phyloP scores from a whole-genome alignment of 2,113 vertebrate genomes.

The Fregata magnificens region DNA sequence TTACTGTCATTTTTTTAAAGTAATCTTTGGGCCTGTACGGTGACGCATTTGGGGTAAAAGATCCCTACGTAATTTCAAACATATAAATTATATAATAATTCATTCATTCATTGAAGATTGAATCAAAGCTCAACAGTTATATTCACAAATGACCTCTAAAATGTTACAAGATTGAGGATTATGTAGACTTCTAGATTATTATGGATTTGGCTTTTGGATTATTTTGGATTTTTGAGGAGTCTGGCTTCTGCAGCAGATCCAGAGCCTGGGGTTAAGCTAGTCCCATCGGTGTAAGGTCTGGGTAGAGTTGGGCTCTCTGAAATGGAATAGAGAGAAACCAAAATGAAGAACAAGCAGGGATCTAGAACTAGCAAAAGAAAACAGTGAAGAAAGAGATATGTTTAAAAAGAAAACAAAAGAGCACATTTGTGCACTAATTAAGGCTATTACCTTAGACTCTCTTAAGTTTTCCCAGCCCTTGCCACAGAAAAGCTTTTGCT shows the following conservation, averaged over 20 bases:
- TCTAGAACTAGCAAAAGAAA: background rate
- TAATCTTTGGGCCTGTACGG: background rate
- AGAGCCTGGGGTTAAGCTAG: background rate
- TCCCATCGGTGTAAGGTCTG: background rate
- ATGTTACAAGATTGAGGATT: background rate
- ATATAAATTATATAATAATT: background rate
- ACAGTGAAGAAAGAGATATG: background rate
- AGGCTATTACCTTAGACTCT: background rate
- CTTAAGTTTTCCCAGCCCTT: background rate
- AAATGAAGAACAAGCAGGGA: background rate
- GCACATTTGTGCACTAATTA: background rate
- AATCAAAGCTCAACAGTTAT: background rate
- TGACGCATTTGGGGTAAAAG: background rate
- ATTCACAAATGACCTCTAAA: background rate
- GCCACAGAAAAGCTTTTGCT: background rate
- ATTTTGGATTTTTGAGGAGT: background rate
- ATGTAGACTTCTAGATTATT: background rate
- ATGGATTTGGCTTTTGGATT: background rate
- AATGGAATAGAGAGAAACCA: background rate
- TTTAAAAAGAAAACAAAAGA: background rate
- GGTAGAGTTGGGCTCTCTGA: fast-evolving
- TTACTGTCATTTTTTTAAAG: background rate
- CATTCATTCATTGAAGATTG: background rate
- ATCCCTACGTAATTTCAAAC: background rate
- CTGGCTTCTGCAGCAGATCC: background rate